phyloP scores from a whole-genome alignment of 2,797 vertebrate species.

The Australoheros facetus region DNA sequence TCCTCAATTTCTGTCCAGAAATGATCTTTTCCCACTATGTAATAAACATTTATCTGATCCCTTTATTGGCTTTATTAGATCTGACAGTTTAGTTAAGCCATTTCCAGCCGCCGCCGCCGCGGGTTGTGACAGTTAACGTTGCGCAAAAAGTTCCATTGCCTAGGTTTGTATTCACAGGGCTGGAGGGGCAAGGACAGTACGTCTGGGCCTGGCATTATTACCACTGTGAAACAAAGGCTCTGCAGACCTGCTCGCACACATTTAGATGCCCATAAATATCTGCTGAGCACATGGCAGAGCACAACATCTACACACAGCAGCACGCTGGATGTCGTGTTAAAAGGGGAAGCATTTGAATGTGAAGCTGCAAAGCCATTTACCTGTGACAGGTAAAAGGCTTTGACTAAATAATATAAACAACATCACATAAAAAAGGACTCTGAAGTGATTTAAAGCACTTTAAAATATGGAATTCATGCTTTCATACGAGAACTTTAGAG shows the following conservation, averaged over 20 bases:
- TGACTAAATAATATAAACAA: background rate
- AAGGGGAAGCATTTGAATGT: constrained; percentile 45
- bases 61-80: constrained; percentile 99
- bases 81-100: constrained; percentile 99
- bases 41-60: constrained; percentile 99
- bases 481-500: background rate
- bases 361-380: constrained; percentile 2
- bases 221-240: constrained; percentile 57
- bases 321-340: constrained; percentile 4
- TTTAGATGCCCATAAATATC: constrained; percentile 72
- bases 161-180: constrained; percentile 81
- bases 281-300: constrained; percentile 25
- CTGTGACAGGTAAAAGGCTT: background rate
- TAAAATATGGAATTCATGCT: background rate
- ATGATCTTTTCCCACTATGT: constrained; percentile 97
- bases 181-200: constrained; percentile 69
- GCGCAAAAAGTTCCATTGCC: constrained; percentile 90
- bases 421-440: background rate
- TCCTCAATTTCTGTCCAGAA: constrained; percentile 99
- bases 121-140: constrained; percentile 96
- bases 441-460: background rate
- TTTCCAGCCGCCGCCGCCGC: constrained; percentile 92
- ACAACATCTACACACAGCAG: constrained; percentile 27
- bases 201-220: constrained; percentile 62
- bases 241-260: constrained; percentile 65